These are phyloP conservation scores for Spinibarbus caldwelli DNA, from an alignment of 2,797 vertebrate species.

Conservation along the genomic window DNA sequence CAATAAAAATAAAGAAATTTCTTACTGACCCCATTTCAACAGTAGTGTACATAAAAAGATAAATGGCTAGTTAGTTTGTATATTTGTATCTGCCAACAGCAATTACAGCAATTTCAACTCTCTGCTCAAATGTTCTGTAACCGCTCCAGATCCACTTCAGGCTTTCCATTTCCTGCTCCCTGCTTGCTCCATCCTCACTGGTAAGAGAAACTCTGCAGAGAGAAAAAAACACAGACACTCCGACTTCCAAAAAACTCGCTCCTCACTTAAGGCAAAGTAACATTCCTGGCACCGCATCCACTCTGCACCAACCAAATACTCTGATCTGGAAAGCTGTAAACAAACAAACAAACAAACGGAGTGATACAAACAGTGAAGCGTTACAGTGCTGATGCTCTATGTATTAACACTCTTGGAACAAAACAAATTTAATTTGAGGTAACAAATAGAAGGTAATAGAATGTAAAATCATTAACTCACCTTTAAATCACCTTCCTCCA, in stretches of 20 bases:
- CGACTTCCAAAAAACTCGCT: not conserved
- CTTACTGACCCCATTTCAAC: not conserved
- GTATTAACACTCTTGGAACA: not conserved
- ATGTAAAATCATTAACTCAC: not conserved
- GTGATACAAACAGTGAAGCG: not conserved
- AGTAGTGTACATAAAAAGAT: not conserved
- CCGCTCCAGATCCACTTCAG: not conserved
- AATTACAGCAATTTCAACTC: not conserved
- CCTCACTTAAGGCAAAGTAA: not conserved
- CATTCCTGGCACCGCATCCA: not conserved
- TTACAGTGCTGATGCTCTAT: not conserved
- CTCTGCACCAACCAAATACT: not conserved
- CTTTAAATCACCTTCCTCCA: too few relatives aligned
- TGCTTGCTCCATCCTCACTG: not conserved
- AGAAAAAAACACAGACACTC: not conserved
- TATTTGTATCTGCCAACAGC: not conserved
- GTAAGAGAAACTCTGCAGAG: not conserved
- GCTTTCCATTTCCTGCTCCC: not conserved
- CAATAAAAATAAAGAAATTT: not conserved
- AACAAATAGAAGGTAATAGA: too few relatives aligned
- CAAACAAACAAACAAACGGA: not conserved
- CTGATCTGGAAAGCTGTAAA: conserved; percentile 7
- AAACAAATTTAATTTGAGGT: not conserved
- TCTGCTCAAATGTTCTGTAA: not conserved
- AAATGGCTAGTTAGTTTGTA: not conserved